These are phyloP conservation scores for mouse (Mus musculus) DNA, from an alignment of 2,113 vertebrate species.

Conservation along the genomic window DNA sequence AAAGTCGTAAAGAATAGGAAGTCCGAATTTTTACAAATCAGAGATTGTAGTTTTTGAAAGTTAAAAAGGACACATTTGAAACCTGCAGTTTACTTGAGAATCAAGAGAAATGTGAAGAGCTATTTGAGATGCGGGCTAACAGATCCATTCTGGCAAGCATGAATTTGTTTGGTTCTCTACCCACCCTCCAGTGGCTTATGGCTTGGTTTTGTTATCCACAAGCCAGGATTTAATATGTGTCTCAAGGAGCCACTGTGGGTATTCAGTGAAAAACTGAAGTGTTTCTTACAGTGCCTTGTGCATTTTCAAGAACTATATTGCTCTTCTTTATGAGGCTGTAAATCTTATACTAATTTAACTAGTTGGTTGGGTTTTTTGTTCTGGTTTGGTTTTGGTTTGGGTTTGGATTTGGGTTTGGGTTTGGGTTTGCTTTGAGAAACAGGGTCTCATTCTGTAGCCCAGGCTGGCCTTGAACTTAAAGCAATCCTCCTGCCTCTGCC, in stretches of 20 bases:
- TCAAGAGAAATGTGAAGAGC: neutral
- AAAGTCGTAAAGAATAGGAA: neutral
- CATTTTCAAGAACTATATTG: neutral
- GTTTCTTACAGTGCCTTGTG: neutral
- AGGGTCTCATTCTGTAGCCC: neutral
- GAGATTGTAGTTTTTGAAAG: neutral
- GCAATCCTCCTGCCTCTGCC: neutral
- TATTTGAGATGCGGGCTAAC: neutral
- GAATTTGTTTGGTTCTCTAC: neutral
- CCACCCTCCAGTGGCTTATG: neutral
- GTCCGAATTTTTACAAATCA: neutral
- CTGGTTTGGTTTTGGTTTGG: neutral
- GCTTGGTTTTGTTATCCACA: neutral
- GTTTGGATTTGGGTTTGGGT: neutral
- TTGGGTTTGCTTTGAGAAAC: neutral
- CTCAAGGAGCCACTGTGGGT: neutral
- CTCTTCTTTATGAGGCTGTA: neutral
- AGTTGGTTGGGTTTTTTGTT: neutral
- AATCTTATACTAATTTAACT: neutral
- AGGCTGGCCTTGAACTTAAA: neutral
- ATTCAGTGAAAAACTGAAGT: neutral
- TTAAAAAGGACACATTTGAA: neutral
- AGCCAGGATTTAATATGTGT: neutral
- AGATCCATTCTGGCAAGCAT: fast-evolving
- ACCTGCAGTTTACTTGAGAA: neutral